Evolutionary conservation across 2,113 vertebrate genomes (phyloP).

Genomic region (Perca fluviatilis): DNA sequence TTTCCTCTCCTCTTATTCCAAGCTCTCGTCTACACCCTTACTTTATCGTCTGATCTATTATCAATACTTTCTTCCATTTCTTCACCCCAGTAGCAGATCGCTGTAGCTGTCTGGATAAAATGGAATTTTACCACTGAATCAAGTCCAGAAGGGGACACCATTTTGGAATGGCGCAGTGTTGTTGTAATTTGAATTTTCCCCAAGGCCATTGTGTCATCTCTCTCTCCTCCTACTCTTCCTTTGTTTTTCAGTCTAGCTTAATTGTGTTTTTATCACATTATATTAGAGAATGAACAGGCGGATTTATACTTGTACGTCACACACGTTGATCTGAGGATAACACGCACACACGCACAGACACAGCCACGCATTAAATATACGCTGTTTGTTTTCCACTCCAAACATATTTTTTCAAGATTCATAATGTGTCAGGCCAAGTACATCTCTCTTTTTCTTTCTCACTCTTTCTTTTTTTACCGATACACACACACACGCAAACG

Average conservation of each 20-base stretch:
- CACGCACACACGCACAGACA: constrained; percentile 6
- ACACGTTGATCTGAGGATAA: constrained; percentile 17
- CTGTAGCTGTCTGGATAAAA: constrained; percentile 49
- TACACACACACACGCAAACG: neutral
- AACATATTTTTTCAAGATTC: constrained; percentile 42
- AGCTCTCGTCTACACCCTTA: neutral
- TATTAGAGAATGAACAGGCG: constrained; percentile 38
- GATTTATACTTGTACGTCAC: constrained; percentile 11
- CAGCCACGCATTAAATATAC: neutral
- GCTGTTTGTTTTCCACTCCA: constrained; percentile 40
- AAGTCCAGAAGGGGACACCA: constrained; percentile 30
- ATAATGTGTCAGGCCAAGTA: constrained; percentile 36
- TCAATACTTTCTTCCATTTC: constrained; percentile 53
- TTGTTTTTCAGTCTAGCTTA: constrained; percentile 21
- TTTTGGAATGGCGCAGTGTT: constrained; percentile 48
- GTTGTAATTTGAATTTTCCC: constrained; percentile 62
- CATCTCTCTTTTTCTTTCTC: constrained; percentile 26
- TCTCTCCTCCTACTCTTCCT: neutral
- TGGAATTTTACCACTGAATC: constrained; percentile 48
- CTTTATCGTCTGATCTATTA: constrained; percentile 55
- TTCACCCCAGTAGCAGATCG: constrained; percentile 36
- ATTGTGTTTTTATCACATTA: neutral
- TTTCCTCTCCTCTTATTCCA: constrained; percentile 38
- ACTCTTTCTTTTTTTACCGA: constrained; percentile 10
- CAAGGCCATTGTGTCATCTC: constrained; percentile 34